Evolutionary conservation across 2,113 vertebrate species (phyloP).

Genomic region (Progne subis): DNA sequence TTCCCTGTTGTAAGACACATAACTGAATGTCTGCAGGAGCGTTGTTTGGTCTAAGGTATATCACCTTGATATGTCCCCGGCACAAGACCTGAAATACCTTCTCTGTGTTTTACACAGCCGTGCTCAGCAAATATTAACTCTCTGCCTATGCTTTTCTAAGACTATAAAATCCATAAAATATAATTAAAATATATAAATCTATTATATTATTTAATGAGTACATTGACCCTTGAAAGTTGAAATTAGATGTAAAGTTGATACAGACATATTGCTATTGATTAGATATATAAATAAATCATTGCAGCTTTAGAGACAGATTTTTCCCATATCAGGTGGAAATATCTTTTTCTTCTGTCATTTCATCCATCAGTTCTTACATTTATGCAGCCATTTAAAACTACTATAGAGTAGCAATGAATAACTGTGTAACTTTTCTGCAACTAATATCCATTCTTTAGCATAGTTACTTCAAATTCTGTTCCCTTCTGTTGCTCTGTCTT

Average conservation of each 20-base stretch:
- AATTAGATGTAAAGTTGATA: slow-evolving; percentile 76
- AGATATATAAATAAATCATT: slow-evolving; percentile 68
- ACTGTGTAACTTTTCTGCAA: not conserved
- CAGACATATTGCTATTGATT: slow-evolving; percentile 70
- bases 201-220: slow-evolving; percentile 78
- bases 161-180: slow-evolving; percentile 70
- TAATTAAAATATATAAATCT: slow-evolving; percentile 82
- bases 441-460: not conserved
- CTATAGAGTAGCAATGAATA: not conserved
- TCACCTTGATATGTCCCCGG: not conserved
- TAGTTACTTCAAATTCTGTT: not conserved
- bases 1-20: not conserved
- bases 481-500: not conserved
- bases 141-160: not conserved
- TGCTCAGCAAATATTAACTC: not conserved
- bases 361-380: not conserved
- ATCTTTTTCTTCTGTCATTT: not conserved
- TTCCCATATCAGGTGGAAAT: not conserved
- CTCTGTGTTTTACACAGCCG: not conserved
- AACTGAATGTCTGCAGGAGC: not conserved
- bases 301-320: not conserved
- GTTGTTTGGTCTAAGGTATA: not conserved
- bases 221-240: slow-evolving; percentile 73
- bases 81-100: not conserved
- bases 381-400: not conserved